These are phyloP conservation scores for Phylloscopus whistleri DNA, from an alignment of 2,113 vertebrate genomes.

Conservation along the genomic window DNA sequence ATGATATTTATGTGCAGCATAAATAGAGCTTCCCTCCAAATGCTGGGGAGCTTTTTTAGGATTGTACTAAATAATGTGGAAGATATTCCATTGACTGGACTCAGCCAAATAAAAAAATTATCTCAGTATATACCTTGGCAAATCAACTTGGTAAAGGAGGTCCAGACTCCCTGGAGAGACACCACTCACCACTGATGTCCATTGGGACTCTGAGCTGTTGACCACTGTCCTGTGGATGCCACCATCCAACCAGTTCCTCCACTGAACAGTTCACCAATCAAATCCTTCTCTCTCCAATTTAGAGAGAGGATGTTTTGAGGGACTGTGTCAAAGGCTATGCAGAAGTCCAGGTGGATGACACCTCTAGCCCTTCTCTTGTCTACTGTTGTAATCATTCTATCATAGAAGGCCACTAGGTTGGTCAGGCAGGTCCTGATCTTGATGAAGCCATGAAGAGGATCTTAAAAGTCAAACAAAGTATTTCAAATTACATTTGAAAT, in stretches of 20 bases:
- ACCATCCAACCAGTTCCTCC: neutral
- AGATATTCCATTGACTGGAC: neutral
- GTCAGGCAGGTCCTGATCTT: neutral
- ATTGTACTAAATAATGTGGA: neutral
- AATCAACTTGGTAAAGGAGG: neutral
- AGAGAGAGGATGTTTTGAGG: neutral
- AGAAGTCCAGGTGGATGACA: neutral
- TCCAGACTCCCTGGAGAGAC: neutral
- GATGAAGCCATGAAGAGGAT: neutral
- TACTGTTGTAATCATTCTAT: neutral
- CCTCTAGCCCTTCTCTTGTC: neutral
- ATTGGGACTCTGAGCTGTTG: neutral
- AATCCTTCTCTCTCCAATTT: neutral
- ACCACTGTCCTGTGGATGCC: accelerated
- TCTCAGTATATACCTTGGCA: neutral
- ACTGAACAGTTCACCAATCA: neutral
- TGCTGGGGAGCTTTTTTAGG: neutral
- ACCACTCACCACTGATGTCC: neutral
- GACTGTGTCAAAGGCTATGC: neutral
- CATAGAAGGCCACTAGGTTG: neutral
- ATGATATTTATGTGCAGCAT: neutral
- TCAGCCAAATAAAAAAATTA: neutral
- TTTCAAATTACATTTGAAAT: neutral
- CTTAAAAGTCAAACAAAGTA: neutral
- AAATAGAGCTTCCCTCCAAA: neutral